phyloP scores from a whole-genome alignment of 2,797 vertebrate genomes.

The Halcyon leucocephala region DNA sequence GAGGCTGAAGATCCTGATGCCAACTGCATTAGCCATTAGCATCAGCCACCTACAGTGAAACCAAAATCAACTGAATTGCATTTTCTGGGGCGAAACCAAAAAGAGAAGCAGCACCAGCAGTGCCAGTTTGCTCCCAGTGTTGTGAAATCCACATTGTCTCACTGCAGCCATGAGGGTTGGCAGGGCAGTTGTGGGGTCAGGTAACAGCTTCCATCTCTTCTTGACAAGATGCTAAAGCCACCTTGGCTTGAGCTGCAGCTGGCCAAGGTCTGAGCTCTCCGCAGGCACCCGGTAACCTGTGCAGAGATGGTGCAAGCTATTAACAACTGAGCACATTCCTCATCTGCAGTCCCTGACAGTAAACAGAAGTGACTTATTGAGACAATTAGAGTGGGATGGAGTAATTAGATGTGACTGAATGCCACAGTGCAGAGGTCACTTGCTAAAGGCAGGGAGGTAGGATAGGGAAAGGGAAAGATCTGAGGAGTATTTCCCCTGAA shows the following conservation, averaged over 20 bases:
- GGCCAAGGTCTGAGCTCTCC: neutral
- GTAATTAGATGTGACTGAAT: neutral
- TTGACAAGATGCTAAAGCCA: neutral
- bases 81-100: neutral
- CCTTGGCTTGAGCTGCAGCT: neutral
- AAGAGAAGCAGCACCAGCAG: neutral
- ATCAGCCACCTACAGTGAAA: neutral
- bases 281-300: neutral
- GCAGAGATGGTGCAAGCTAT: neutral
- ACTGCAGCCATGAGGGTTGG: neutral
- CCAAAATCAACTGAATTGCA: rapidly evolving
- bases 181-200: neutral
- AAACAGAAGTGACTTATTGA: conserved; percentile 20
- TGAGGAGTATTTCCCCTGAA: neutral
- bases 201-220: neutral
- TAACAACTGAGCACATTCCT: neutral
- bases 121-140: neutral
- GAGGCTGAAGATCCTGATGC: neutral
- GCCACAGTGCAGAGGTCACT: neutral
- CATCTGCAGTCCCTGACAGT: conserved; percentile 26
- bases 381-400: conserved; percentile 8
- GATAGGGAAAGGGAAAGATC: neutral
- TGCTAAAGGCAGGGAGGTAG: neutral
- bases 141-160: neutral
- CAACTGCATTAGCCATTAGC: neutral